Conservation (phyloP, 2,113 vertebrate species). For the Otus sunia region DNA sequence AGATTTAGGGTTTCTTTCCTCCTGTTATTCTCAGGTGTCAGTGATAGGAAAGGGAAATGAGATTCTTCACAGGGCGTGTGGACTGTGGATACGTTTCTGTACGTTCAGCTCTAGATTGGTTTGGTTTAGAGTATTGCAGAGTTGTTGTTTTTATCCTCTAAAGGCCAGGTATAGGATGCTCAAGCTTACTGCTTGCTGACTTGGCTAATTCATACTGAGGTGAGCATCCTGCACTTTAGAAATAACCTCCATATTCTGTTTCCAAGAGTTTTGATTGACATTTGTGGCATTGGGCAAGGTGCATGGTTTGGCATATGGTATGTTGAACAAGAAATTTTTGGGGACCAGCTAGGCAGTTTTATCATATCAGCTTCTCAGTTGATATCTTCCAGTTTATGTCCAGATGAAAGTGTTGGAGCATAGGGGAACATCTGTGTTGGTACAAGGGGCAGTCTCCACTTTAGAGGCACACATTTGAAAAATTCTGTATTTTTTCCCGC, state of each 20-base stretch:
- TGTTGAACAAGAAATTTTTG: neutral
- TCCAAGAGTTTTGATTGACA: neutral
- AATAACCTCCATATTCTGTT: neutral
- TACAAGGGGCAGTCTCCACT: neutral
- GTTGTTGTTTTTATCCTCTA: neutral
- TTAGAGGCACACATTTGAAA: neutral
- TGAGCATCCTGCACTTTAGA: neutral
- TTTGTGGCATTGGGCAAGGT: neutral
- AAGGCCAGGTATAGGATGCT: neutral
- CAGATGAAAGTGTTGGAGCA: neutral
- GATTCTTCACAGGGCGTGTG: neutral
- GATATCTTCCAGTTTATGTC: neutral
- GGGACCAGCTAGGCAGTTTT: neutral
- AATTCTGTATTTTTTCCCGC: neutral
- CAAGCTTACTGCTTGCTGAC: neutral
- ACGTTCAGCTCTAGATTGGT: neutral
- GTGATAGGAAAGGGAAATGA: neutral
- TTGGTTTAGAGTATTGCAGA: neutral
- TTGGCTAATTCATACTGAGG: neutral
- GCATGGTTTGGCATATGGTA: neutral
- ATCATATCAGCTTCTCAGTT: neutral
- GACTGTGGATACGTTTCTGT: neutral
- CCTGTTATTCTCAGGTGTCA: neutral
- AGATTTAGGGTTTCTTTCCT: neutral
- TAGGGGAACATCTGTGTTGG: neutral